A percentile compares a stretch with the other conserved stretches of the same genome.
Conservation (phyloP, 2,888 invertebrate species). For the Catonia carolina region DNA sequence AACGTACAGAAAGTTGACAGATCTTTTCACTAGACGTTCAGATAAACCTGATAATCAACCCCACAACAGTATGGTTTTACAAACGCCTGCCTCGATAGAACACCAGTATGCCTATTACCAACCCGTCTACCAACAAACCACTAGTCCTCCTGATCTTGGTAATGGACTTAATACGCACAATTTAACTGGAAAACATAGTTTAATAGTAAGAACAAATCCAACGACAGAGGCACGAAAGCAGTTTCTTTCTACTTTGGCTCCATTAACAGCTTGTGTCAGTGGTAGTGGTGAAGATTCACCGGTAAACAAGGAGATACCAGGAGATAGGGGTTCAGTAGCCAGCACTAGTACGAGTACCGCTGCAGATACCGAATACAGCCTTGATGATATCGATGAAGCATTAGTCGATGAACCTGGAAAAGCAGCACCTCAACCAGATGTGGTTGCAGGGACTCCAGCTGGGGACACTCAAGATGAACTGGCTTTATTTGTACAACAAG, state of each 20-base stretch:
- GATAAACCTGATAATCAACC: conserved; percentile 22
- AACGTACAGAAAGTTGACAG: conserved; percentile 57
- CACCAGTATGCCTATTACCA: conserved; percentile 35
- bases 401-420: conserved; percentile 43
- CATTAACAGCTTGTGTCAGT: conserved; percentile 64
- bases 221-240: conserved; percentile 64
- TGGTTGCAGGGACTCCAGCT: conserved; percentile 65
- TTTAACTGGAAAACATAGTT: conserved; percentile 34
- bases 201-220: conserved; percentile 41
- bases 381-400: conserved; percentile 57
- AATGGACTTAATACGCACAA: conserved; percentile 46
- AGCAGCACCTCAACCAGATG: conserved; percentile 53
- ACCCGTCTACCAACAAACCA: conserved; percentile 27
- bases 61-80: conserved; percentile 26
- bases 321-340: conserved; percentile 28
- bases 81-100: conserved; percentile 30
- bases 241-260: conserved; percentile 70
- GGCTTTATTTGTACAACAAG: conserved; percentile 77
- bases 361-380: conserved; percentile 55
- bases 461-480: conserved; percentile 54
- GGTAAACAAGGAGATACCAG: conserved; percentile 24
- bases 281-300: conserved; percentile 28
- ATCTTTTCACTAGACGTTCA: conserved; percentile 47
- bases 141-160: conserved; percentile 50
- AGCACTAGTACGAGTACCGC: conserved; percentile 26